Percentiles rank a stretch among this genome's conserved stretches.
phyloP scores from a whole-genome alignment of 2,888 invertebrate species.

The Archips xylosteana region DNA sequence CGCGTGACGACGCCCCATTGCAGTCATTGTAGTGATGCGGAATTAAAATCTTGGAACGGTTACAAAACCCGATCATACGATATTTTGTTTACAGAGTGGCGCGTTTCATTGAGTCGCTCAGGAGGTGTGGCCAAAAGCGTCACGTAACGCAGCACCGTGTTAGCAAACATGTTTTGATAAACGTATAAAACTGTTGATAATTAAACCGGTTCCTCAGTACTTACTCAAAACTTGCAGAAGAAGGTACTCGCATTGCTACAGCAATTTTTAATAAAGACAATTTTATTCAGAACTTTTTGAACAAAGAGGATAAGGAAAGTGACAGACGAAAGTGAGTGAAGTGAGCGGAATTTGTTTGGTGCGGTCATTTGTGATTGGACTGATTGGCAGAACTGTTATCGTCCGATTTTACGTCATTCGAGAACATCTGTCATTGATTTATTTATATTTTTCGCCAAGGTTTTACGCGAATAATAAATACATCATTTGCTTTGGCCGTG shows the following conservation, averaged over 20 bases:
- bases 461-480: constrained; percentile 45
- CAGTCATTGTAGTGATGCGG: constrained; percentile 34
- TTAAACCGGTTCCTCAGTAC: constrained; percentile 47
- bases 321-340: constrained; percentile 47
- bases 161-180: constrained; percentile 68
- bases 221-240: constrained; percentile 46
- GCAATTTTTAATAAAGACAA: constrained; percentile 14
- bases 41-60: constrained; percentile 55
- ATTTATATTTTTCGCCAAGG: constrained; percentile 64
- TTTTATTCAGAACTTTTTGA: constrained; percentile 31
- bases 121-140: constrained; percentile 64
- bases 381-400: constrained; percentile 68
- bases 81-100: constrained; percentile 66
- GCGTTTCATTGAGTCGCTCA: constrained; percentile 55
- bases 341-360: constrained; percentile 54
- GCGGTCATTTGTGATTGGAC: constrained; percentile 63
- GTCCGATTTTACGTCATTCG: constrained; percentile 74
- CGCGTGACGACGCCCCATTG: background rate
- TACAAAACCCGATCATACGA: constrained; percentile 70
- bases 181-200: constrained; percentile 58
- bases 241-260: constrained; percentile 33
- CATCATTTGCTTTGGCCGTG: constrained; percentile 26
- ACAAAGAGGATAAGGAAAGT: constrained; percentile 36
- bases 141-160: constrained; percentile 31
- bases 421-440: constrained; percentile 66